Percentiles rank a stretch among this genome's conserved stretches.
These are phyloP conservation scores for Hecatera dysodea DNA, from an alignment of 2,888 invertebrate genomes.

Conservation along the genomic window DNA sequence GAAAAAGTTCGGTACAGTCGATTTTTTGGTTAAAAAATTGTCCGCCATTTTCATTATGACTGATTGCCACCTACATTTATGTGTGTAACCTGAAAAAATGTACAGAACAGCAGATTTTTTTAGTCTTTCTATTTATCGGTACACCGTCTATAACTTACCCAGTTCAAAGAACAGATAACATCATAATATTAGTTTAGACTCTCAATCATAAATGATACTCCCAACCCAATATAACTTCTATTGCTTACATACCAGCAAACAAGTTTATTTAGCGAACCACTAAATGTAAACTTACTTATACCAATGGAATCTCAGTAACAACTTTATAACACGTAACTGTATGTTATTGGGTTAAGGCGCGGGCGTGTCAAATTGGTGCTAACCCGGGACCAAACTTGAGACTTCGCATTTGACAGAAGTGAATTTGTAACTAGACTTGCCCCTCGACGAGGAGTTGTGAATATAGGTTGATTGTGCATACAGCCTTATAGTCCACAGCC, in stretches of 20 bases:
- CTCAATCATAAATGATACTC: conserved; percentile 14
- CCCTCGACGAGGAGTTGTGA: conserved; percentile 77
- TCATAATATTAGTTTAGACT: neutral
- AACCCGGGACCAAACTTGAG: conserved; percentile 77
- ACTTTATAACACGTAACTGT: conserved; percentile 63
- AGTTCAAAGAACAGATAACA: neutral
- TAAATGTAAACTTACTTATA: conserved; percentile 52
- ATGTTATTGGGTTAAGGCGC: conserved; percentile 80
- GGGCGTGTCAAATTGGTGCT: conserved; percentile 80
- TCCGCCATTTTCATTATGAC: too few relatives aligned
- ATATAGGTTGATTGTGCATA: conserved; percentile 85
- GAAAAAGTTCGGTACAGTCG: too few relatives aligned
- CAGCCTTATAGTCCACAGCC: conserved; percentile 60
- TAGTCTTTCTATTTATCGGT: too few relatives aligned
- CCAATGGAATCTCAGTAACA: conserved; percentile 66
- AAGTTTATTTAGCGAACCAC: conserved; percentile 55
- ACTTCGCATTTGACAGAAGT: conserved; percentile 74
- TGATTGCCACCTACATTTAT: too few relatives aligned
- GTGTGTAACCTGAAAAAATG: too few relatives aligned
- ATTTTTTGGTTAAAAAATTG: too few relatives aligned
- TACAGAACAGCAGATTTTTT: too few relatives aligned
- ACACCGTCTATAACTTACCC: too few relatives aligned
- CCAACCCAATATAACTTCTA: neutral
- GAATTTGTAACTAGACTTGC: conserved; percentile 79
- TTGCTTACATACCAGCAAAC: conserved; percentile 17